Evolutionary conservation across 2,113 vertebrate genomes (phyloP), one percentile per base, ranked within the genome.

Genomic region (Cinclus mexicanus): DNA sequence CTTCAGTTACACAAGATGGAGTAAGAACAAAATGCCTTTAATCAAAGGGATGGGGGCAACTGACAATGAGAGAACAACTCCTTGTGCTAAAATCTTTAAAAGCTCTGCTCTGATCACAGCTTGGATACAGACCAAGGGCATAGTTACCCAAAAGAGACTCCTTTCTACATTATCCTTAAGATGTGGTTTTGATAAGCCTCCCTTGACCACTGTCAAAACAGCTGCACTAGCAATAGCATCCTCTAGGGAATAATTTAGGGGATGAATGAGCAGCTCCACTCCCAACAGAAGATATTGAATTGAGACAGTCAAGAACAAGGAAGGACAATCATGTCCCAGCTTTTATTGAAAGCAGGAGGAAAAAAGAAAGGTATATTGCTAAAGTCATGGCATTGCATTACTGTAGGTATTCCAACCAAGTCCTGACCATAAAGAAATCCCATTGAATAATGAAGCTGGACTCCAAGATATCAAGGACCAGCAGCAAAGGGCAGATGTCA

Each of bases 21-120:
- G 13, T 53, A 49, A 71, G 59, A 95, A 95, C 68, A 88, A 95
- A 94, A 94, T 75, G 63, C 82, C 83, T 77, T 97, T 95, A 92
- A 93, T 92, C 64, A 86, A 71, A 71, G 52, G 79, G 90, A 78
- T 21, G 17, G 50, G 84, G 83, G 44, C 39, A 90, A 90, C 64
- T 69, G 75, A 82, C 68, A 88, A 29, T 19, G 44, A 8, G 4
- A 71, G 60, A 94, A 69, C 61, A 76, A 83, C 64, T 83, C 53
- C 83, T 89, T 35, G 61, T 4, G 1, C 64, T 78, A 37, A 56
- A 74, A 68, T 56, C 57, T 78, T 83, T 91, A 67, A 91, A 95
- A 95, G 77, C 74, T 41, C 29, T 60, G 53, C 89, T 89, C 70
- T 70, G 55, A 83, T 80, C 59, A 37, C 14, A 70, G 87, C 42